These are phyloP conservation scores for Lasaia peninsularis DNA, from an alignment of 1,140 invertebrate genomes.

Conservation along the genomic window DNA sequence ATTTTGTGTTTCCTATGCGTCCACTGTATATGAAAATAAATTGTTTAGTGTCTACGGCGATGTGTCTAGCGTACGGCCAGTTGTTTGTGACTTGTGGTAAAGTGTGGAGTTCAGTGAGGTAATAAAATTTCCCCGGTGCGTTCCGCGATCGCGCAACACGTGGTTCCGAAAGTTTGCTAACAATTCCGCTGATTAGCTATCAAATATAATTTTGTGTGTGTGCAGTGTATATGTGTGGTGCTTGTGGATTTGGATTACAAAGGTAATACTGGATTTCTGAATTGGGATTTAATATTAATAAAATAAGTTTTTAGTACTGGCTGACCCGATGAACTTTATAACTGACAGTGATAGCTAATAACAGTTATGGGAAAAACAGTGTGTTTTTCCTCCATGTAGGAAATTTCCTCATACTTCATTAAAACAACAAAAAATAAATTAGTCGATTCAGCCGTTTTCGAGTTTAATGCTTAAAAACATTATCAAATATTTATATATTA, in stretches of 20 bases:
- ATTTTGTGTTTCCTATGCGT: conserved; percentile 48
- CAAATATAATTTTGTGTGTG: conserved; percentile 23
- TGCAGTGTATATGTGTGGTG: conserved; percentile 33
- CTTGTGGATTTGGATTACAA: conserved; percentile 19
- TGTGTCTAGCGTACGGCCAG: conserved; percentile 52
- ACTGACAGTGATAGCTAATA: too few species aligned
- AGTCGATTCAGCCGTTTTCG: too few species aligned
- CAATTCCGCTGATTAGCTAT: conserved; percentile 33
- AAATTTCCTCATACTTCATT: too few species aligned
- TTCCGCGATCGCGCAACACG: conserved; percentile 40
- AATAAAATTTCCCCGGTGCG: conserved; percentile 40
- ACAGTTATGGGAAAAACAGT: too few species aligned
- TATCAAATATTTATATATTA: too few species aligned
- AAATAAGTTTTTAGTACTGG: too few species aligned
- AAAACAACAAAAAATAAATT: too few species aligned
- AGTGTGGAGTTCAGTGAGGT: conserved; percentile 44
- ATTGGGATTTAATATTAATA: neutral
- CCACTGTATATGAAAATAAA: conserved; percentile 64
- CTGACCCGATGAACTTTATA: too few species aligned
- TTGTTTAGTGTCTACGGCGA: conserved; percentile 54
- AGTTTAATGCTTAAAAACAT: too few species aligned
- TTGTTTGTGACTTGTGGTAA: conserved; percentile 60
- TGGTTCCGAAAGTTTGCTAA: conserved; percentile 42
- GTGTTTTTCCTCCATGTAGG: too few species aligned
- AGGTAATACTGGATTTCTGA: neutral